Conservation (phyloP, 2,888 invertebrate genomes). For the Acronicta alni region DNA sequence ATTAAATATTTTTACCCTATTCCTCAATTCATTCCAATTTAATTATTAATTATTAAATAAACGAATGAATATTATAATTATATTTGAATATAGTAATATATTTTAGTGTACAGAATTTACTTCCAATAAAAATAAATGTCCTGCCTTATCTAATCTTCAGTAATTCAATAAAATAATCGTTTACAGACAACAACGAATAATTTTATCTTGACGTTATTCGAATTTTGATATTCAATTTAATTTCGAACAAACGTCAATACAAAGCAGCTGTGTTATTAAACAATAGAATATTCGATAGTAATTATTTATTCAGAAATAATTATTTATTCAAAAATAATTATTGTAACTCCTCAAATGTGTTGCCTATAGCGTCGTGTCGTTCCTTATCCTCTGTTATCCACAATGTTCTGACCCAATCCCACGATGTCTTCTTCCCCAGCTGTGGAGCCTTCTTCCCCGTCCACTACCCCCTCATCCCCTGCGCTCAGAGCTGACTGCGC, state of each 20-base stretch:
- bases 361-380: constrained; percentile 17
- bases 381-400: constrained; percentile 39
- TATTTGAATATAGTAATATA: constrained; percentile 18
- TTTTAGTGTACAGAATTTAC: constrained; percentile 11
- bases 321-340: constrained; percentile 9
- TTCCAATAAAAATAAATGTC: background rate
- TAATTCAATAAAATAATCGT: background rate
- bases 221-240: background rate
- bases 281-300: background rate
- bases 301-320: constrained; percentile 1
- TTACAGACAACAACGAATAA: constrained; percentile 10
- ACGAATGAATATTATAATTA: constrained; percentile 26
- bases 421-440: constrained; percentile 89
- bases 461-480: constrained; percentile 82
- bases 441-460: constrained; percentile 83
- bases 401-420: constrained; percentile 46
- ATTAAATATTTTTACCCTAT: constrained; percentile 20
- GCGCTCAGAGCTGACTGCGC: constrained; percentile 72
- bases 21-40: constrained; percentile 52
- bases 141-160: constrained; percentile 12
- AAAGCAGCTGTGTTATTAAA: constrained; percentile 3
- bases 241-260: background rate
- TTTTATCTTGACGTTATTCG: background rate
- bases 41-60: constrained; percentile 13
- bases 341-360: constrained; percentile 6